Percentiles rank a stretch among this genome's conserved stretches.
Evolutionary conservation across 2,888 invertebrate genomes (phyloP).

Genomic region (Macrophya annulata): DNA sequence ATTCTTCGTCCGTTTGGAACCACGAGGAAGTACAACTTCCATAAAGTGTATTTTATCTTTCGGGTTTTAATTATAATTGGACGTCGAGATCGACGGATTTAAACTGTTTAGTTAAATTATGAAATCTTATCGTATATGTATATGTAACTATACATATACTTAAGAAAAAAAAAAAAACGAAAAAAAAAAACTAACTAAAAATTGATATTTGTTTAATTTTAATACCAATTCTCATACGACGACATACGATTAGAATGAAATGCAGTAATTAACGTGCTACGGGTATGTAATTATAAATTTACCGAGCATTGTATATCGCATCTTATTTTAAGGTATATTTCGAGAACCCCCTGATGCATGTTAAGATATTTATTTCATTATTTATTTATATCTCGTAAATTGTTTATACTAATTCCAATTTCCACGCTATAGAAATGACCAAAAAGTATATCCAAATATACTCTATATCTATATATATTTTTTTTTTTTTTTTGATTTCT

Average conservation of each 20-base stretch:
- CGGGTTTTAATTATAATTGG: not conserved
- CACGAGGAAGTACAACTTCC: not conserved
- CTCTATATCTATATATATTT: not conserved
- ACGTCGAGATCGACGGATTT: not conserved
- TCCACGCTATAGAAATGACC: not conserved
- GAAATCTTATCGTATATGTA: not conserved
- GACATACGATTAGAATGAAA: constrained; percentile 44
- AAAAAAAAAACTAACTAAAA: constrained; percentile 46
- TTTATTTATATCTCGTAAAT: not conserved
- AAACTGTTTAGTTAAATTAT: not conserved
- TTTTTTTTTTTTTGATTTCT: not conserved
- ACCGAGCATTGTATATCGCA: constrained; percentile 34
- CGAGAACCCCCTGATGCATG: constrained; percentile 18
- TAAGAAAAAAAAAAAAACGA: constrained; percentile 33
- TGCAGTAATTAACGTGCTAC: constrained; percentile 52
- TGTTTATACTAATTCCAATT: constrained; percentile 3
- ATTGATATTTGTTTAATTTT: constrained; percentile 29
- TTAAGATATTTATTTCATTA: not conserved
- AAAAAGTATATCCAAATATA: not conserved
- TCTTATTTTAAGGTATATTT: constrained; percentile 37
- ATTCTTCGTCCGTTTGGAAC: not conserved
- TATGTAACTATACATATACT: too few species aligned
- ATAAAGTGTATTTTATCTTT: not conserved
- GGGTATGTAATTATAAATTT: constrained; percentile 40
- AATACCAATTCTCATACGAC: not conserved